Percentiles rank a stretch among this genome's conserved stretches.
These are phyloP conservation scores for Agrypnus murinus DNA, from an alignment of 2,888 invertebrate genomes.

Conservation along the genomic window DNA sequence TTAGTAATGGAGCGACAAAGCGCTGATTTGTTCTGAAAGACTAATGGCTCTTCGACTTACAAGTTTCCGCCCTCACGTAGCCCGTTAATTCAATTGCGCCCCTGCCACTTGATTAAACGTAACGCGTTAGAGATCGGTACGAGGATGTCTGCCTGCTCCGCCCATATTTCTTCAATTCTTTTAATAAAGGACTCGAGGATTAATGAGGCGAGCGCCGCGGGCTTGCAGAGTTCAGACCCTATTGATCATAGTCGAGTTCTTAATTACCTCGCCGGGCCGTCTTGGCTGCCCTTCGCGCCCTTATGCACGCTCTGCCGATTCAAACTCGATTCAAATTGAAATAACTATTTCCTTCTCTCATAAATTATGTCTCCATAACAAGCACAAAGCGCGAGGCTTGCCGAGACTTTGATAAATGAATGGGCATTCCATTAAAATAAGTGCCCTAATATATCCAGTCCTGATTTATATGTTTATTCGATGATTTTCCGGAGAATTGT, in stretches of 20 bases:
- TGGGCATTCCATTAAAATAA: conserved; percentile 70
- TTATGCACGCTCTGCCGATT: conserved; percentile 67
- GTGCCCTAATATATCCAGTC: conserved; percentile 68
- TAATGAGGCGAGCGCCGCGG: conserved; percentile 69
- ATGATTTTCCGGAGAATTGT: conserved; percentile 63
- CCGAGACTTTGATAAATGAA: conserved; percentile 69
- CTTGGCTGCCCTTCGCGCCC: conserved; percentile 58
- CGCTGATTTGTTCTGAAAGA: conserved; percentile 69
- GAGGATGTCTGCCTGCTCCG: conserved; percentile 66
- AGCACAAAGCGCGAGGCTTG: conserved; percentile 64
- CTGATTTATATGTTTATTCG: conserved; percentile 70
- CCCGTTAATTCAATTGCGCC: conserved; percentile 69
- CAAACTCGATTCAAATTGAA: conserved; percentile 68
- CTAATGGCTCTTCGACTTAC: conserved; percentile 69
- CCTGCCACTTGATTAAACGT: conserved; percentile 69
- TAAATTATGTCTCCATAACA: conserved; percentile 69
- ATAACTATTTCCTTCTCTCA: conserved; percentile 69
- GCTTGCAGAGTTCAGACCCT: conserved; percentile 61
- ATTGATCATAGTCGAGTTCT: conserved; percentile 69
- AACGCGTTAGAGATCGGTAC: conserved; percentile 64
- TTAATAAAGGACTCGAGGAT: conserved; percentile 72
- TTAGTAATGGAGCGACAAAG: conserved; percentile 67
- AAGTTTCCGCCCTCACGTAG: conserved; percentile 69
- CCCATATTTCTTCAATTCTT: conserved; percentile 74
- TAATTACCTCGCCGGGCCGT: conserved; percentile 66